Evolutionary conservation across 2,888 invertebrate genomes (phyloP), one percentile per base, ranked within the genome.

Genomic region (Drosophila prostipennis): DNA sequence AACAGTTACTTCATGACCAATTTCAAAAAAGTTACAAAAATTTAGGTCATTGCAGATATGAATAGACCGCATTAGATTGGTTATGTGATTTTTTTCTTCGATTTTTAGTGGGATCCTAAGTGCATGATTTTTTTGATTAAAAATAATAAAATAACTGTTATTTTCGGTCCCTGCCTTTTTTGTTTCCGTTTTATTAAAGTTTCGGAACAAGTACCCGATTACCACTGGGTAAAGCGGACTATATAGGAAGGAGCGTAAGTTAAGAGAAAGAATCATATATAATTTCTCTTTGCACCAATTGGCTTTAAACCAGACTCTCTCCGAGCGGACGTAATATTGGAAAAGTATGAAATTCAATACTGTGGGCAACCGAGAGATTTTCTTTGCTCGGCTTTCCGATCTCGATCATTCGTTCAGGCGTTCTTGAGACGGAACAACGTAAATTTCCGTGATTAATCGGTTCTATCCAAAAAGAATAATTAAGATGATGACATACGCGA

Each of bases 401-500:
- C 48, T 34, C 48, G 48, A 34, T 34, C 32, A 48, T 16, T 48
- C 34, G 32, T 2, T 34, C 7, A 13, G 13, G 32, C 6, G 16
- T 34, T 13, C 48, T 48, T 14, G 32, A 34, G 32, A 19, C 32
- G 13, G 13, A 32, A 48, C 6, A 34, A 48, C 34, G 16, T 11
- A 0, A 2, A 7, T n/a, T 19, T 34, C 23, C 48, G 13, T 3
- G 1, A 34, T 10, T 26, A n/a, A 14, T 46, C 29, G 29, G 10
- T 23, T 23, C 1, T 6, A 13, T 11, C 42, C 13, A 43, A 48
- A 16, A 23, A 34, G 0, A 1, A 11, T 2, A 45, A 6, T 16
- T 16, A 34, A 32, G 16, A 48, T 48, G 48, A 48, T 48, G 48
- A 34, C 48, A 16, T 48, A 13, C 32, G 48, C 16, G 16, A 48